Evolutionary conservation across 2,797 vertebrate species (phyloP).

Genomic region (Coilia nasus): DNA sequence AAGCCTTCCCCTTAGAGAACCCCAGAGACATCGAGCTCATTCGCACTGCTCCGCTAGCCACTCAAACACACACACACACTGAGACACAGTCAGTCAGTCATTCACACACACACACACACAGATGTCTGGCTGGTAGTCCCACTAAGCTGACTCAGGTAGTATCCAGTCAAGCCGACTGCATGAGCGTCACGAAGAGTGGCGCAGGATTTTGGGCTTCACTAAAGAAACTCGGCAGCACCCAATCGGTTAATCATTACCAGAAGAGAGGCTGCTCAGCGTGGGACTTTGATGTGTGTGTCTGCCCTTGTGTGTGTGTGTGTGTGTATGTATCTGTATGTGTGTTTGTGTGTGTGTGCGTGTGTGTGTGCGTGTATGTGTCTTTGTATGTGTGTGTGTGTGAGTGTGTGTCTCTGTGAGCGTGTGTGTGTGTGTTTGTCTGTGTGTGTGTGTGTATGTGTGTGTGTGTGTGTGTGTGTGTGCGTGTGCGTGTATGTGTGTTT

Average conservation of each 20-base stretch:
- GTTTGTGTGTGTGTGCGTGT: not conserved
- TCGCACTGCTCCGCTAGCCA: not conserved
- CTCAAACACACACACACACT: too few species aligned
- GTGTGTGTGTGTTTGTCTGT: too few species aligned
- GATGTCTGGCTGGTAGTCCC: not conserved
- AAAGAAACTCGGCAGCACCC: not conserved
- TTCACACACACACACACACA: not conserved
- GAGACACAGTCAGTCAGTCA: too few species aligned
- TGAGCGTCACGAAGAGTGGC: not conserved
- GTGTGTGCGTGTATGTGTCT: too few species aligned
- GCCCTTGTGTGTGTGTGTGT: not conserved
- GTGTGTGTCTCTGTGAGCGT: too few species aligned
- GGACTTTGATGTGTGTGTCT: conserved; percentile 34
- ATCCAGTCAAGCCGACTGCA: not conserved
- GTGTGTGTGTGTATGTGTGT: too few species aligned
- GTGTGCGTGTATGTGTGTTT: too few species aligned
- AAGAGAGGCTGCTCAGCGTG: conserved; percentile 15
- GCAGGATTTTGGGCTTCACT: not conserved
- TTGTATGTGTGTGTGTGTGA: too few species aligned
- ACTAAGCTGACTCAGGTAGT: not conserved
- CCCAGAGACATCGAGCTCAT: conserved; percentile 56
- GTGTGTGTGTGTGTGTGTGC: too few species aligned
- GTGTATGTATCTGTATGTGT: not conserved
- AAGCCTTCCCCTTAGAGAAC: conserved; percentile 81
- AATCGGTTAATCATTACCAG: conserved; percentile 51